A percentile compares a stretch with the other conserved stretches of the same genome.
Evolutionary conservation across 2,888 invertebrate genomes (phyloP).

Genomic region (Mantis religiosa): DNA sequence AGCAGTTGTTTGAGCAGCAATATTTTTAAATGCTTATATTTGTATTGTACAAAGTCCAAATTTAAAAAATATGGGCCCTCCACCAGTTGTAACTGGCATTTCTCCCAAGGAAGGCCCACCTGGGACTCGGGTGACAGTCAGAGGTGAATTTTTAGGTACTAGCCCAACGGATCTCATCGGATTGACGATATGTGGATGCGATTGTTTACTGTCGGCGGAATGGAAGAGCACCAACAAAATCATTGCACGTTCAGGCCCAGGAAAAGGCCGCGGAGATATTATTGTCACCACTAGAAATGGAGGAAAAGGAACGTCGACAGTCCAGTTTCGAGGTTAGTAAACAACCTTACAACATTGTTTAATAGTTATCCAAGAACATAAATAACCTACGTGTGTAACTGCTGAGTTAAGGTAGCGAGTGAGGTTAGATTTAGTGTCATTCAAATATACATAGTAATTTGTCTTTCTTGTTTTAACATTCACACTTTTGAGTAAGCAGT

Average conservation of each 20-base stretch:
- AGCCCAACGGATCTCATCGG: constrained; percentile 86
- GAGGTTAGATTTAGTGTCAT: too few relatives aligned
- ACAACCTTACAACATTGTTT: neutral
- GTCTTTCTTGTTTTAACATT: too few relatives aligned
- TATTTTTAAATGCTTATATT: neutral
- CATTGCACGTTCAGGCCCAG: constrained; percentile 89
- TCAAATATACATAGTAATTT: too few relatives aligned
- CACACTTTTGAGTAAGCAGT: too few relatives aligned
- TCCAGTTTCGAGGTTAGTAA: constrained; percentile 71
- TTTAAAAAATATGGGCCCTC: constrained; percentile 30
- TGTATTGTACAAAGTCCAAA: neutral
- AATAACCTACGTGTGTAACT: too few relatives aligned
- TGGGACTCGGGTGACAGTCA: constrained; percentile 88
- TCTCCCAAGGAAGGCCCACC: constrained; percentile 98
- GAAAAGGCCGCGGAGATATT: constrained; percentile 87
- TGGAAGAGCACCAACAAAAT: constrained; percentile 98
- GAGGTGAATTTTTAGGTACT: constrained; percentile 91
- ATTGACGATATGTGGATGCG: constrained; percentile 90
- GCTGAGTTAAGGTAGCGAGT: too few relatives aligned
- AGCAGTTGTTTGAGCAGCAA: neutral
- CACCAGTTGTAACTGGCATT: constrained; percentile 88
- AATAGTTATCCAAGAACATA: too few relatives aligned
- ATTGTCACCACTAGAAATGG: constrained; percentile 83
- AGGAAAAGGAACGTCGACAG: constrained; percentile 83
- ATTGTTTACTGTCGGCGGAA: constrained; percentile 91